Evolutionary conservation across 2,888 invertebrate species (phyloP), one percentile per base, ranked within the genome.

Genomic region (Campoplex capitator): DNA sequence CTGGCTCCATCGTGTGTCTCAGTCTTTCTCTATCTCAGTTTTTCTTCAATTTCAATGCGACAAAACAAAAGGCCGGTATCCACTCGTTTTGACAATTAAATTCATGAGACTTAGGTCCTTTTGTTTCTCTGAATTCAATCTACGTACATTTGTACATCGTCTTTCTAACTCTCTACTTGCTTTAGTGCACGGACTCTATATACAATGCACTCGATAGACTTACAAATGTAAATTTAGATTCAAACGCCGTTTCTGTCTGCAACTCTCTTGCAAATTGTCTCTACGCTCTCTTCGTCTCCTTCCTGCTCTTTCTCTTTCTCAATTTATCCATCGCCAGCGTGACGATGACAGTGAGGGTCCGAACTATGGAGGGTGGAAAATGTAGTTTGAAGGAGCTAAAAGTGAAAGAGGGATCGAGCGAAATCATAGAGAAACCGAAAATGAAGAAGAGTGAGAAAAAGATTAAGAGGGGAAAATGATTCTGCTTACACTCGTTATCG

Each of bases 141-240:
- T 38, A 54, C 54, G 28, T 70, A 48, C 56, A 42, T 56, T 35
- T 18, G 71, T 65, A 65, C 6, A 54, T 65, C 35, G 48, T 38
- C 73, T 38, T 38, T 48, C 35, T 51, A 65, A 48, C 23, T 67
- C 38, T 45, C 38, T 32, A 23, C 35, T 77, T 77, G 23, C 51
- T 11, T 67, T 77, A 35, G 78, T 86, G 77, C 79, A 77, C 51
- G 48, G 80, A 80, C 71, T 71, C 82, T 70, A 84, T 80, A 70
- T 80, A 80, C 62, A 62, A 62, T 85, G 88, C 83, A 89, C 84
- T 88, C 88, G 88, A 90, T 89, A 89, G 87, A 90, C 84, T 88
- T 87, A 84, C 81, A 51, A 83, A 89, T 89, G 89, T 90, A 90
- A 91, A 91, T 91, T 89, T 88, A 88, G 88, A 91, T 90, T 91